Percentiles rank a stretch among this genome's conserved stretches.
Evolutionary conservation across 1,140 invertebrate genomes (phyloP).

Genomic region (Cydia strobilella): DNA sequence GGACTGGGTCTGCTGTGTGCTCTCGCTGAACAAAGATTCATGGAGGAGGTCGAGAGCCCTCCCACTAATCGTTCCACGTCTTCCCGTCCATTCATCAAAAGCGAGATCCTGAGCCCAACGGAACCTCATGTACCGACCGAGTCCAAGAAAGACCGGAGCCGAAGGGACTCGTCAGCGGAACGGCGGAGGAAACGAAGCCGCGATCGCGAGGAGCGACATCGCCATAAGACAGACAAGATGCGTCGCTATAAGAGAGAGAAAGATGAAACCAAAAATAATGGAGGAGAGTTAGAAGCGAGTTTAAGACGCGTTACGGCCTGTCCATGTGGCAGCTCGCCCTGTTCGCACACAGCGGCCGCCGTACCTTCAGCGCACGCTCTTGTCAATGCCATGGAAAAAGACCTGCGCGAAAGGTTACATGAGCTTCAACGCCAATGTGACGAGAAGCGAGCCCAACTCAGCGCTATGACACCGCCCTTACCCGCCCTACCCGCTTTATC

Average conservation of each 20-base stretch:
- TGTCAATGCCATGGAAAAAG: slow-evolving; percentile 88
- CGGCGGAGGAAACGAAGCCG: slow-evolving; percentile 61
- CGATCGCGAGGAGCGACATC: slow-evolving; percentile 65
- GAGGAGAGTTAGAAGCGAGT: slow-evolving; percentile 68
- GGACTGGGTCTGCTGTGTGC: slow-evolving; percentile 91
- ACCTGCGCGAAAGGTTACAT: slow-evolving; percentile 89
- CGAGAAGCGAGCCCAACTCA: slow-evolving; percentile 90
- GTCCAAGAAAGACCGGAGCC: slow-evolving; percentile 65
- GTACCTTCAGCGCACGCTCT: slow-evolving; percentile 78
- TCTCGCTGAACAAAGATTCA: slow-evolving; percentile 90
- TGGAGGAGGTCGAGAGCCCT: slow-evolving; percentile 84
- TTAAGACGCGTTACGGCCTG: slow-evolving; percentile 69
- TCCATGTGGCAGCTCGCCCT: slow-evolving; percentile 56
- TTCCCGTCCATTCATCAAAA: slow-evolving; percentile 65
- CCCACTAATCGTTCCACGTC: slow-evolving; percentile 46
- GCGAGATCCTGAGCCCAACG: slow-evolving; percentile 64
- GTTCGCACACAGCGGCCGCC: slow-evolving; percentile 55
- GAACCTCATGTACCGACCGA: slow-evolving; percentile 53
- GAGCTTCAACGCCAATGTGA: slow-evolving; percentile 90
- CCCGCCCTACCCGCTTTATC: slow-evolving; percentile 56
- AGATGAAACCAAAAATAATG: slow-evolving; percentile 51
- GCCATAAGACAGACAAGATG: slow-evolving; percentile 73
- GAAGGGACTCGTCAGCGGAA: slow-evolving; percentile 65
- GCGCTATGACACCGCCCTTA: slow-evolving; percentile 81
- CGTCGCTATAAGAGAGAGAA: slow-evolving; percentile 69